Base-by-base conservation (phyloP, 1,140 invertebrate genomes). In the Chironomus tepperi region DNA sequence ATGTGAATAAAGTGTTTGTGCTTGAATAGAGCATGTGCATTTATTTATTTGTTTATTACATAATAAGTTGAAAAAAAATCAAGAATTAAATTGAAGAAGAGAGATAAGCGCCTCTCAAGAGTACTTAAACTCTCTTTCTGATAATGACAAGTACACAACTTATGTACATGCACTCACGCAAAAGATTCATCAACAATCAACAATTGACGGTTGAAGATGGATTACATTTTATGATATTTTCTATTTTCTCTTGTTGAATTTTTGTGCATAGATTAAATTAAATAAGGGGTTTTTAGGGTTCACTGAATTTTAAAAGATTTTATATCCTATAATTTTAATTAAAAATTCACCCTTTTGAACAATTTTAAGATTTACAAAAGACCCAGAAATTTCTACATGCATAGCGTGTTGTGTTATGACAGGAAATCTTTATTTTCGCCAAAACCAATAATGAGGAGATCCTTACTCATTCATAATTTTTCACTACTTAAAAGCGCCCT, bases 181-280 rank as follows among this genome's bases (percentile, higher is more conserved):
- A 5, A 57, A n/a, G 47, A 57, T 57, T 12, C 47, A 57, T 57
- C 12, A 18, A 70, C 65, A 70, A 16, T 18, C 65, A 34, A 18
- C 65, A 70, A 18, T 21, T 19, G 19, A 18, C 65, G 65, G 18
- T 8, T 18, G 16, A 18, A 70, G 65, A 70, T 70, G 65, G 65
- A 70, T 70, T 70, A 70, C 16, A 21, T 19, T 70, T 70, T 21
- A 70, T 70, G 65, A 70, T n/a, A n/a, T 70, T 70, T 70, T 70
- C 19, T 70, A 21, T 21, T 16, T 70, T 18, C 10, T 57, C 10
- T 0, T 57, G 12, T 57, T 57, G 15, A 57, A 57, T n/a, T 57
- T n/a, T 57, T 57, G 47, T 57, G 12, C 12, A 57, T 57, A 57
- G 15, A n/a, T 15, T 47, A 8, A n/a, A 57, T 15, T 12, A 57